Percentiles rank a stretch among this genome's conserved stretches.
Evolutionary conservation across 2,113 vertebrate species (phyloP).

Genomic region (Cervus canadensis): DNA sequence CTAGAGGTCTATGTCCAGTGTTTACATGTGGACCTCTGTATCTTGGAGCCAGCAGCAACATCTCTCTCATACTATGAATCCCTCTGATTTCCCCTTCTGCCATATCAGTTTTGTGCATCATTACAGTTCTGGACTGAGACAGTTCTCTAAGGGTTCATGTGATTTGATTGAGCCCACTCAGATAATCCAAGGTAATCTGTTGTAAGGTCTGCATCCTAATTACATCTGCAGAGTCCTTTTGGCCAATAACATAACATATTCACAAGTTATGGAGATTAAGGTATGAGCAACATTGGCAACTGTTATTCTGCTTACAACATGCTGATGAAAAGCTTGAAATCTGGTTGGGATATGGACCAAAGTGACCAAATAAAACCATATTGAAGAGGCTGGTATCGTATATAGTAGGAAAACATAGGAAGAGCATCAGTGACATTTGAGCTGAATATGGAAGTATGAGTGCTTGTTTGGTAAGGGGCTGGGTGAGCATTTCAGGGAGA

Average conservation of each 20-base stretch:
- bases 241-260: not conserved
- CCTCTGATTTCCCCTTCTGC: not conserved
- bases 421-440: not conserved
- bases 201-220: not conserved
- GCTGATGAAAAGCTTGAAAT: not conserved
- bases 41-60: not conserved
- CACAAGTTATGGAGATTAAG: not conserved
- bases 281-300: not conserved
- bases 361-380: not conserved
- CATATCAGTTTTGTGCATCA: not conserved
- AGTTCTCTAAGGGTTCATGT: not conserved
- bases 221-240: not conserved
- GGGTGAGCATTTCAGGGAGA: not conserved
- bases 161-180: not conserved
- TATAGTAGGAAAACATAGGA: not conserved
- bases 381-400: not conserved
- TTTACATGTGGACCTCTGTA: not conserved
- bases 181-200: not conserved
- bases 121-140: not conserved
- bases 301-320: not conserved
- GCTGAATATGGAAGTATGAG: not conserved
- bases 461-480: not conserved
- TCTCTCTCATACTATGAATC: not conserved
- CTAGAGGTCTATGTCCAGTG: not conserved
- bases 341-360: not conserved